phyloP scores from a whole-genome alignment of 2,797 vertebrate species.

The Loris lydekkerianus region DNA sequence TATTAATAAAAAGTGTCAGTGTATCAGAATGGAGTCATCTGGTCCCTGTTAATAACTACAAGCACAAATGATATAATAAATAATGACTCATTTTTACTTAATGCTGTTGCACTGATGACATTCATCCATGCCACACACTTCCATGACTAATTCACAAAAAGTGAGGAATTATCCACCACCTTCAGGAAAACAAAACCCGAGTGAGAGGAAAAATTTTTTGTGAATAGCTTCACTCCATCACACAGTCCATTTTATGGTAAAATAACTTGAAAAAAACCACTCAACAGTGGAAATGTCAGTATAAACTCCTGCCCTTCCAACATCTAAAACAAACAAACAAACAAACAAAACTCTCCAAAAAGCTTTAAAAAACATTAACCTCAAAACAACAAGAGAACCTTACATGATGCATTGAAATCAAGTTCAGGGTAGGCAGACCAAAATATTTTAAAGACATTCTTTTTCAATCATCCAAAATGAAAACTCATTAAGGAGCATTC shows the following conservation, averaged over 20 bases:
- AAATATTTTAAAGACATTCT: neutral
- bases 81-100: neutral
- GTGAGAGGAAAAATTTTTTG: neutral
- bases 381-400: neutral
- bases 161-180: fast-evolving
- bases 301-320: neutral
- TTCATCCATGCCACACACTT: neutral
- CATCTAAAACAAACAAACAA: no score
- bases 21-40: neutral
- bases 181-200: neutral
- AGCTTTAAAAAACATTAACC: neutral
- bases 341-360: neutral
- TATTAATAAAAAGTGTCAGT: neutral
- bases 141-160: neutral
- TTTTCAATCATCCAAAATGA: constrained; percentile 34
- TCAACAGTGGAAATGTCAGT: neutral
- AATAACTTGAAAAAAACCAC: neutral
- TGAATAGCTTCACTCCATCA: neutral
- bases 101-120: neutral
- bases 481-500: constrained; percentile 51
- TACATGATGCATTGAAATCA: neutral
- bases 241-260: neutral
- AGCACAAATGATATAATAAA: neutral
- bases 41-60: neutral
- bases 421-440: neutral